Conservation (phyloP, 2,888 invertebrate species). For the Acleris literana region DNA sequence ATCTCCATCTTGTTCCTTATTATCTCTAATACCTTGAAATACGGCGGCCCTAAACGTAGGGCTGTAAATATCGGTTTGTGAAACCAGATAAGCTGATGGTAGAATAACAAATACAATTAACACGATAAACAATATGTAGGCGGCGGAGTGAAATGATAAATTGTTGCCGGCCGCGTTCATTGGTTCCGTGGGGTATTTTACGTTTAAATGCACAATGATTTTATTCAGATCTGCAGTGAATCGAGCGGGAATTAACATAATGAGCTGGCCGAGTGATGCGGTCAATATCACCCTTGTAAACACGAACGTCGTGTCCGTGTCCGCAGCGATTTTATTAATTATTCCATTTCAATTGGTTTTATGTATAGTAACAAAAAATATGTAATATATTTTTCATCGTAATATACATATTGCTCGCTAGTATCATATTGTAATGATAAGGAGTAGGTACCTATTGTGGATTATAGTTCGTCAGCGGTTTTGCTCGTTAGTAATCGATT, state of each 20-base stretch:
- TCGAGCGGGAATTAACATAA: constrained; percentile 78
- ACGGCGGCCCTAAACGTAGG: not conserved
- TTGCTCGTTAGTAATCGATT: constrained; percentile 2
- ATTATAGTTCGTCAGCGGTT: constrained; percentile 14
- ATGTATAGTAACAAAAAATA: not conserved
- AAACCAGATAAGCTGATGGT: constrained; percentile 66
- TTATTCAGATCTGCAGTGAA: constrained; percentile 77
- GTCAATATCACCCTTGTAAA: constrained; percentile 51
- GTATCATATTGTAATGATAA: too few relatives aligned
- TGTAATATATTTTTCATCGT: too few relatives aligned
- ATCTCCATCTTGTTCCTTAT: not conserved
- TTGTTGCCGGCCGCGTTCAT: constrained; percentile 68
- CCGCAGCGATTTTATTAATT: constrained; percentile 31
- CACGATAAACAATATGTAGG: constrained; percentile 74
- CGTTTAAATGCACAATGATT: constrained; percentile 79
- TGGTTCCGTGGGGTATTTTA: constrained; percentile 70
- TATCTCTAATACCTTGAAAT: not conserved
- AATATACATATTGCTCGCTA: too few relatives aligned
- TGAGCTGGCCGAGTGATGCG: constrained; percentile 69
- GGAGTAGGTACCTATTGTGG: not conserved
- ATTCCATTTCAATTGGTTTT: not conserved
- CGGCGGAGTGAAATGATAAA: constrained; percentile 75
- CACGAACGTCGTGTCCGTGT: constrained; percentile 48
- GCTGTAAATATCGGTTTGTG: constrained; percentile 4
- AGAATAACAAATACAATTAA: constrained; percentile 78